Evolutionary conservation across 2,888 invertebrate species (phyloP).

Genomic region (Drosophila maculinotata): DNA sequence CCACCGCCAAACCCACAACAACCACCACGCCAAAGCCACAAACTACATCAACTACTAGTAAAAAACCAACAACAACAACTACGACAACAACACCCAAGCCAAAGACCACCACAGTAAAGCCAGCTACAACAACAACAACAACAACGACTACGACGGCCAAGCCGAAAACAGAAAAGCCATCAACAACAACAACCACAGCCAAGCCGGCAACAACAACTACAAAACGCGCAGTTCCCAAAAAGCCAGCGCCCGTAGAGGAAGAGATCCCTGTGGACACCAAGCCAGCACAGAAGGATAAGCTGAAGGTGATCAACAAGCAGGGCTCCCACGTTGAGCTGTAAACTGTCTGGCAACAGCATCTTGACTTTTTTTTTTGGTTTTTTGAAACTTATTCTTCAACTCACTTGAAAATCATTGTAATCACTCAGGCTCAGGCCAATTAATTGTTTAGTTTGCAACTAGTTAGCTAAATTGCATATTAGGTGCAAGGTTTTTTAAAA

Average conservation of each 20-base stretch:
- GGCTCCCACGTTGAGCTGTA: conserved; percentile 85
- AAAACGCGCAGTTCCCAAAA: conserved; percentile 76
- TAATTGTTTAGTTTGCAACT: conserved; percentile 40
- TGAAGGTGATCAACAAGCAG: conserved; percentile 88
- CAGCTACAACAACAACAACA: conserved; percentile 36
- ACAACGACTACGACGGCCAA: conserved; percentile 46
- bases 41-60: conserved; percentile 9
- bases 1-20: conserved; percentile 46
- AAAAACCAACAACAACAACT: conserved; percentile 52
- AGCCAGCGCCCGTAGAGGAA: conserved; percentile 86
- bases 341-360: conserved; percentile 19
- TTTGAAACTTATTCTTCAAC: too few relatives aligned
- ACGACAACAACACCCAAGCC: conserved; percentile 52
- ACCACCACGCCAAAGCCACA: conserved; percentile 35
- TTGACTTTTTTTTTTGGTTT: conserved; percentile 3
- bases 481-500: conserved; percentile 32
- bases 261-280: conserved; percentile 86
- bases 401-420: too few relatives aligned
- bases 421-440: conserved; percentile 30
- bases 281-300: conserved; percentile 86
- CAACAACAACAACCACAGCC: conserved; percentile 45
- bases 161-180: conserved; percentile 41
- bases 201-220: conserved; percentile 57
- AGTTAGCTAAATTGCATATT: conserved; percentile 40
- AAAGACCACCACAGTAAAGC: conserved; percentile 65